phyloP scores from a whole-genome alignment of 2,797 vertebrate genomes.

The Sarcoramphus papa region DNA sequence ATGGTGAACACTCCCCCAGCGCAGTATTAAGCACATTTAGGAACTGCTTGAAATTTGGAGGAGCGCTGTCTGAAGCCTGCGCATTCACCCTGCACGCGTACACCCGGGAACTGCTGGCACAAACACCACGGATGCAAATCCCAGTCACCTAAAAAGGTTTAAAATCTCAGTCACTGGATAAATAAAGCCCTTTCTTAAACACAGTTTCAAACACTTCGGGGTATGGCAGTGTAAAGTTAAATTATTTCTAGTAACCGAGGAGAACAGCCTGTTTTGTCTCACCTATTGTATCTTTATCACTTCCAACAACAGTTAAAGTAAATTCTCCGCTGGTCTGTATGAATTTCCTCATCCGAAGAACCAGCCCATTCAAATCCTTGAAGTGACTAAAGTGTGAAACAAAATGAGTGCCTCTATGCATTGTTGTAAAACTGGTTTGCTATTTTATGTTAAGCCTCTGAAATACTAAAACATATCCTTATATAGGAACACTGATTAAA shows the following conservation, averaged over 20 bases:
- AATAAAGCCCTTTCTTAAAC: not conserved
- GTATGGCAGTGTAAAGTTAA: constrained; percentile 18
- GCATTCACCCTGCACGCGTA: rapidly evolving
- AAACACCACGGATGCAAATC: not conserved
- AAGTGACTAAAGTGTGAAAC: constrained; percentile 47
- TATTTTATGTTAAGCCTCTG: not conserved
- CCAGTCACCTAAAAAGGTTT: not conserved
- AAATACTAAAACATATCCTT: constrained; percentile 21
- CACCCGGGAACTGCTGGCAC: not conserved
- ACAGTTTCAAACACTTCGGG: not conserved
- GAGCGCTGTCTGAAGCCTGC: not conserved
- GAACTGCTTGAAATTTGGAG: not conserved
- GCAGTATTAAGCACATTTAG: rapidly evolving
- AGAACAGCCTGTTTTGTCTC: not conserved
- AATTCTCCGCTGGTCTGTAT: constrained; percentile 6
- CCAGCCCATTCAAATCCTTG: constrained; percentile 33
- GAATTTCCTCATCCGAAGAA: constrained; percentile 31
- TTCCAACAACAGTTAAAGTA: constrained; percentile 10
- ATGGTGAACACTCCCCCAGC: not conserved
- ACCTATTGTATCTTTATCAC: constrained; percentile 13
- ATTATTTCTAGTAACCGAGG: constrained; percentile 36
- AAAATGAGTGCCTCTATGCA: constrained; percentile 18
- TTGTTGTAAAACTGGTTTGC: constrained; percentile 5
- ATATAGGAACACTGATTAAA: constrained; percentile 35
- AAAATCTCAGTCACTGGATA: not conserved